Evolutionary conservation across 37 sponge, comb jelly and placozoan species (phyloP), one percentile per base, ranked within the genome.

Genomic region (Petrosia ficiformis): DNA sequence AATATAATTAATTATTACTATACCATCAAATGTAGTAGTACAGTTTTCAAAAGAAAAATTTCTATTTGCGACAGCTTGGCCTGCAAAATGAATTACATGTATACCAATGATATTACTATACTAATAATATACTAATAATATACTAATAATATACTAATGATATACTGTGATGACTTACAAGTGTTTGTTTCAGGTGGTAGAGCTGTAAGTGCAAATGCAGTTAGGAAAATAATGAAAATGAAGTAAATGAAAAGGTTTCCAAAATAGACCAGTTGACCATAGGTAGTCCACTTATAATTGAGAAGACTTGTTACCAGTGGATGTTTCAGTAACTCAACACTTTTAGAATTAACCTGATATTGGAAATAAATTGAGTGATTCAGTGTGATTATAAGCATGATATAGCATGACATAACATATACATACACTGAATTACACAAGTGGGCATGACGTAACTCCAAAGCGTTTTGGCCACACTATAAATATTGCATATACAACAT

Each of bases 291-390:
- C 84, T 93, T 93, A 68, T 80, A 67, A 63, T 79, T 39, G 39
- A 99, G 85, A 61, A 98, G 79, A 52, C 81, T 87, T 44, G 82
- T 72, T 52, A 93, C 95, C 10, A 97, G 82, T 11, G 98, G 95
- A 64, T 97, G 98, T 25, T 68, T 84, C 42, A 97, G 92, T 1
- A 97, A 85, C 48, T 90, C 84, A 21, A 60, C 77, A 2, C 70
- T 60, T 21, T 68, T 39, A 37, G 68, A 67, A 22, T 63, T 29
- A 2, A 74, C 83, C 83, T 82, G 42, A 75, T 22, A 59, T 36
- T 32, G 34, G 34, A 24, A 64, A 64, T 30, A 22, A 26, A 54
- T 54, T 24, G 57, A 54, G 21, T 54, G 57, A n/a, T n/a, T n/a
- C n/a, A n/a, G n/a, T n/a, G n/a, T n/a, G n/a, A n/a, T n/a, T n/a